These are phyloP conservation scores for Chaenogobius annularis DNA, from an alignment of 2,113 vertebrate species.

Conservation along the genomic window DNA sequence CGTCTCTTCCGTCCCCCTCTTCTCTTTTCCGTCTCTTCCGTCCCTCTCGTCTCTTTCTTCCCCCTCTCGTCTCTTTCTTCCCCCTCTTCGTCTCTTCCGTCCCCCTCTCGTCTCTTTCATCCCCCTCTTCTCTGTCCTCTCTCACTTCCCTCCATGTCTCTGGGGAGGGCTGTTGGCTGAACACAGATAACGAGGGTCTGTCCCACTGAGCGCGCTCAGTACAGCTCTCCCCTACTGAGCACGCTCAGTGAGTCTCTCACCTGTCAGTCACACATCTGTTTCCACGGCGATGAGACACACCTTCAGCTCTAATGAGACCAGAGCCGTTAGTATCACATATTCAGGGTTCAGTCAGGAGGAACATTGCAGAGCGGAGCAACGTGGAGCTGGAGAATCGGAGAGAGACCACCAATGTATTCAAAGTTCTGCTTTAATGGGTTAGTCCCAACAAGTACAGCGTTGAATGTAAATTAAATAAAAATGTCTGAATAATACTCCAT, in stretches of 20 bases:
- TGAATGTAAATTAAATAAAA: not conserved
- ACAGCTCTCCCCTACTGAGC: conserved; percentile 4
- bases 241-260: conserved; percentile 8
- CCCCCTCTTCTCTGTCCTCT: not conserved
- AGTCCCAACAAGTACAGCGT: not conserved
- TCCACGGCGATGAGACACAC: conserved; percentile 10
- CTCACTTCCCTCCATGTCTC: not conserved
- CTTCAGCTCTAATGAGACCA: conserved; percentile 3
- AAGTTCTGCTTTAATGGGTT: not conserved
- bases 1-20: too few relatives aligned
- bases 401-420: not conserved
- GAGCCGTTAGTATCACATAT: not conserved
- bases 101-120: not conserved
- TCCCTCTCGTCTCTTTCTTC: too few relatives aligned
- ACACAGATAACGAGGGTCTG: conserved; percentile 11
- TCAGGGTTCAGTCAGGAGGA: not conserved
- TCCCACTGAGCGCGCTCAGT: conserved; percentile 8
- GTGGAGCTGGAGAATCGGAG: not conserved
- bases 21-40: too few relatives aligned
- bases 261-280: conserved; percentile 10
- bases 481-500: not conserved
- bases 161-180: conserved; percentile 1
- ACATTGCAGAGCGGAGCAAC: not conserved
- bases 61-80: too few relatives aligned
- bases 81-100: not conserved